Conservation (phyloP, 1,140 invertebrate species). For the Lucilia sericata region DNA sequence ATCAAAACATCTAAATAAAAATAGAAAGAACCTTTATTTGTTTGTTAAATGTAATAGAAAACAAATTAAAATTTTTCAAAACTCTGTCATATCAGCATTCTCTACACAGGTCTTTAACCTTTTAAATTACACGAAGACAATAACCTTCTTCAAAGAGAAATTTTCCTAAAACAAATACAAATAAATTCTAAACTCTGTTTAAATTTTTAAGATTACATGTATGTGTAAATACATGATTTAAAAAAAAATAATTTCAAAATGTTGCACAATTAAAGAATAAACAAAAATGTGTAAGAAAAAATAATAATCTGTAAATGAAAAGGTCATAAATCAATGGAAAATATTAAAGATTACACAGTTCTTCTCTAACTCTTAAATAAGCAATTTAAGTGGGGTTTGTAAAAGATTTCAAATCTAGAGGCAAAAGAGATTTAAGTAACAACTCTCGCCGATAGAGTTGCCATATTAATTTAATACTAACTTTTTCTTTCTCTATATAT, state of each 20-base stretch:
- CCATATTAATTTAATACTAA: no score
- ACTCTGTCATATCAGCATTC: neutral
- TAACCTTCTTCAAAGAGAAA: conserved; percentile 2
- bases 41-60: no score
- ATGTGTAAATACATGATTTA: neutral
- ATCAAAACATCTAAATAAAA: no score
- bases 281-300: neutral
- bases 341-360: neutral
- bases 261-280: neutral
- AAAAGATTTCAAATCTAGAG: no score
- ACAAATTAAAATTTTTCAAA: no score
- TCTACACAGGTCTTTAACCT: neutral
- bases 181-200: neutral
- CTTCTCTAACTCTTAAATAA: no score
- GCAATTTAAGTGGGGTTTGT: no score
- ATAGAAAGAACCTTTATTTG: no score
- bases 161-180: neutral
- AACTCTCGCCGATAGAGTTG: no score
- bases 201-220: neutral
- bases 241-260: neutral
- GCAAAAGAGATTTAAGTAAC: no score
- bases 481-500: no score
- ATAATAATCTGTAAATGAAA: neutral
- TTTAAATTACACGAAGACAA: neutral
- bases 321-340: conserved; percentile 15